Percentiles rank a stretch among this genome's conserved stretches.
phyloP scores from a whole-genome alignment of 2,113 vertebrate species.

The Heloderma charlesbogerti region DNA sequence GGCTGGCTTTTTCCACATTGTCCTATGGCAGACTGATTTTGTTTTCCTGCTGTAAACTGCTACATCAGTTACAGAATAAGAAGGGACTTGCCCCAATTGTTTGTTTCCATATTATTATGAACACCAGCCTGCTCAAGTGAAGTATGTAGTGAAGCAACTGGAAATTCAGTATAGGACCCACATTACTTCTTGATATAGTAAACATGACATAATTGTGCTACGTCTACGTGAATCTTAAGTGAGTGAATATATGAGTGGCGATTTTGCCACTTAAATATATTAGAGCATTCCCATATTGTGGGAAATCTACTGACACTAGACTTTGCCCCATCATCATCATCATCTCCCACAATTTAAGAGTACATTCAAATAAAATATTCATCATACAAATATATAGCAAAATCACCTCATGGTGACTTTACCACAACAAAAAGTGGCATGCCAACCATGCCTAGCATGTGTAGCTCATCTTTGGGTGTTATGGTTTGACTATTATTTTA shows the following conservation, averaged over 20 bases:
- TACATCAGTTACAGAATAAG: background rate
- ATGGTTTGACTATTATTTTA: conserved; percentile 28
- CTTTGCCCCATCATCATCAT: background rate
- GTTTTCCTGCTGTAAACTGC: background rate
- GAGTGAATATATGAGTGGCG: too few relatives aligned
- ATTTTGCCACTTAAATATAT: background rate
- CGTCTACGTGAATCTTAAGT: background rate
- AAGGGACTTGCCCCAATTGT: background rate
- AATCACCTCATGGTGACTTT: background rate
- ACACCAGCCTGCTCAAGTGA: background rate
- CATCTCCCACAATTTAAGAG: background rate
- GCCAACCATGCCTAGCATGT: background rate
- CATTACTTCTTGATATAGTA: background rate
- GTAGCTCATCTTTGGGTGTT: background rate
- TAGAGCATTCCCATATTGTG: background rate
- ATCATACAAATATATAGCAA: background rate
- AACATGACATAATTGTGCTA: background rate
- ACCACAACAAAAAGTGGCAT: background rate
- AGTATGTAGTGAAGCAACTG: background rate
- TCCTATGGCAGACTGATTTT: background rate
- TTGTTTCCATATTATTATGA: background rate
- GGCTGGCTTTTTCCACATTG: background rate
- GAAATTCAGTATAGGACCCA: background rate
- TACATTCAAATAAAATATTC: background rate
- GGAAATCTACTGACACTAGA: background rate